Percentiles rank a stretch among this genome's conserved stretches.
Evolutionary conservation across 2,888 invertebrate genomes (phyloP).

Genomic region (Acanthosoma haemorrhoidale): DNA sequence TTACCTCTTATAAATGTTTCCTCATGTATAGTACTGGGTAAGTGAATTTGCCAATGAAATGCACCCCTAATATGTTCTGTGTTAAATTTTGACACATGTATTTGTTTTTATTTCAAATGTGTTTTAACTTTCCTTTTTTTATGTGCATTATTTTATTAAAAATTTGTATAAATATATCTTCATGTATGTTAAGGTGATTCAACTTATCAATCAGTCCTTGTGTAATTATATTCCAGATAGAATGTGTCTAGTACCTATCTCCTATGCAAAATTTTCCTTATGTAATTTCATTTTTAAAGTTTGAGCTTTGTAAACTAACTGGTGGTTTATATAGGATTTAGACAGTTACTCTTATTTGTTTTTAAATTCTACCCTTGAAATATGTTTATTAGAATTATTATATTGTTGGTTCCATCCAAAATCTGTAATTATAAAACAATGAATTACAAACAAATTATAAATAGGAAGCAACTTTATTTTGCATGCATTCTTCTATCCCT

Average conservation of each 20-base stretch:
- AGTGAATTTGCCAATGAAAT: constrained; percentile 13
- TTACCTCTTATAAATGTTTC: neutral
- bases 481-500: neutral
- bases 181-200: neutral
- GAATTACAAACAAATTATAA: no score
- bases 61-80: constrained; percentile 16
- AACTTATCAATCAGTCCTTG: constrained; percentile 8
- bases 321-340: no score
- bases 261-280: neutral
- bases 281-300: neutral
- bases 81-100: constrained; percentile 21
- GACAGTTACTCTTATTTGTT: no score
- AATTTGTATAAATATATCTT: neutral
- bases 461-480: no score
- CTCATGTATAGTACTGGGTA: constrained; percentile 15
- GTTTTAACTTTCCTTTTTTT: neutral
- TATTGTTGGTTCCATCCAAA: no score
- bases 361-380: no score
- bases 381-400: no score
- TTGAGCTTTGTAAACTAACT: no score
- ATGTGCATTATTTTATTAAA: neutral
- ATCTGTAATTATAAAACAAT: no score
- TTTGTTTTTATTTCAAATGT: neutral
- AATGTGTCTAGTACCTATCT: neutral
- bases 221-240: neutral